Base-by-base conservation (phyloP, 2,888 invertebrate genomes). In the Antheraea yamamai region DNA sequence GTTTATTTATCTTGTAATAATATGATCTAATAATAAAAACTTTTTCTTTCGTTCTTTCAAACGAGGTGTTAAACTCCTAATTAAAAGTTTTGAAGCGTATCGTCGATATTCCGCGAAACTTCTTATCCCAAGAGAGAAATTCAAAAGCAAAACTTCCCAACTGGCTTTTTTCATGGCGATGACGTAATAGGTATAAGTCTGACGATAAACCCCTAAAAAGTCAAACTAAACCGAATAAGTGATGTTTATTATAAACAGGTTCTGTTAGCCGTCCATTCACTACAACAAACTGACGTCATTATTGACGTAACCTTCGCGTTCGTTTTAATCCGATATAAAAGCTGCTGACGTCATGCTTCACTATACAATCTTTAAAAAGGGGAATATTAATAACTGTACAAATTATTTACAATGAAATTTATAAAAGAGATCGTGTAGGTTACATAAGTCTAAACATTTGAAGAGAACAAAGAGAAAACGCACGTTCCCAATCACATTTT, bases 281-380 rank as follows among this genome's bases (percentile, higher is more conserved):
- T 35, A 68, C 35, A 35, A 68, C 26, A 68, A 35, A 68, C 68
- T 68, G 68, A 68, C 68, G 68, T 68, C 68, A 68, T 35, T 16
- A 30, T 30, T 68, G 68, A 68, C 68, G 68, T 68, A 68, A 68
- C 16, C 35, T 20, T 30, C 68, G 35, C 35, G 35, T 18, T 30
- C 68, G 2, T 68, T 35, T 18, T 0, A 68, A 20, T 18, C 35
- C 68, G 35, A 4, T 68, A 68, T 1, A 68, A 68, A 68, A 68
- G 26, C 68, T 8, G 30, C 30, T 66, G 7, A 61, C 61, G 23
- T 61, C n/a, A 23, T 18, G 30, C 68, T 30, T 68, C 68, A 68
- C 68, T 68, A 4, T 6, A 18, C 16, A 16, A 30, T 30, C 14
- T 66, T 30, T 18, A 18, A 30, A 68, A 30, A 68, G 18, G 68